phyloP scores from a whole-genome alignment of 2,113 vertebrate species.

The Myodes glareolus region DNA sequence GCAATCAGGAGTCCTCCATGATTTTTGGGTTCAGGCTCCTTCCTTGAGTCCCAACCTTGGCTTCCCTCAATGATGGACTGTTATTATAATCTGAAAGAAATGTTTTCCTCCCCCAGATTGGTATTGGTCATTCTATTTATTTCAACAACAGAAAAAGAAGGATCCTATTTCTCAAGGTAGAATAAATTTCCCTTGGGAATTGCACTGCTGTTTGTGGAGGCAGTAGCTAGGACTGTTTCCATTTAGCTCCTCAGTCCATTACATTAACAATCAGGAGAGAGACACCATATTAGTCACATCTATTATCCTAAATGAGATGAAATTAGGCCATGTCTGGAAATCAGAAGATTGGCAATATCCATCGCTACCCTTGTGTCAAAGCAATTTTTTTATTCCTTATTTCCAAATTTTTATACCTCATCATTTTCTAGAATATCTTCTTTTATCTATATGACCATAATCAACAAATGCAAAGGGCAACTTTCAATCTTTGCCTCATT shows the following conservation, averaged over 20 bases:
- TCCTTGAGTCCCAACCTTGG: background rate
- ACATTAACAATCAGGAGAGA: background rate
- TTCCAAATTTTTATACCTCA: background rate
- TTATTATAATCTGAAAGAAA: background rate
- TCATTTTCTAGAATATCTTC: background rate
- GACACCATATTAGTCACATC: background rate
- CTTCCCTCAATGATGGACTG: background rate
- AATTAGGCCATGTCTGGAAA: background rate
- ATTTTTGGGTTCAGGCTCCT: background rate
- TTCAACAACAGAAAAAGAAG: background rate
- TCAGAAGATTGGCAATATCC: background rate
- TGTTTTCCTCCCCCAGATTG: background rate
- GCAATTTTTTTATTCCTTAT: background rate
- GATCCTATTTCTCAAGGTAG: background rate
- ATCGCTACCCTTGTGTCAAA: background rate
- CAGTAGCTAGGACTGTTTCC: background rate
- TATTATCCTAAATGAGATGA: background rate
- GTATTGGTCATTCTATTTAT: background rate
- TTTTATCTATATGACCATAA: background rate
- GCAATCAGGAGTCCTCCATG: background rate
- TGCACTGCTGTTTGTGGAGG: background rate
- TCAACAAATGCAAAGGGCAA: background rate
- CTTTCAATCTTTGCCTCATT: background rate
- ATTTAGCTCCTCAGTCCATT: background rate
- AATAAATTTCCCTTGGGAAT: background rate